phyloP scores from a whole-genome alignment of 2,888 invertebrate genomes.

The Raillietiella orientalis region DNA sequence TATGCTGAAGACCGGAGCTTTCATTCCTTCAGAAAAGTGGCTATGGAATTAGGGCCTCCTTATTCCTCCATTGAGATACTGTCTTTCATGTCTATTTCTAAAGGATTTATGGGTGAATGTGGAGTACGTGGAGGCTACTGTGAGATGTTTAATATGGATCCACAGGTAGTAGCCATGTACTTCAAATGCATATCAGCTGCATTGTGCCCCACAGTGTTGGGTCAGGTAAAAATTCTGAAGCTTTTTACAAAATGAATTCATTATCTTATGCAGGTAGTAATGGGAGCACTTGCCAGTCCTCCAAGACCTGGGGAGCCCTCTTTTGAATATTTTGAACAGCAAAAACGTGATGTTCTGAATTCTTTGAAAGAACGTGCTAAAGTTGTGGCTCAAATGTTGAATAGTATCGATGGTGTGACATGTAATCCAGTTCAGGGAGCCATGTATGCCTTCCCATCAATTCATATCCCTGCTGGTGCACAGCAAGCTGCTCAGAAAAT shows the following conservation, averaged over 20 bases:
- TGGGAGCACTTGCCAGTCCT: conserved; percentile 70
- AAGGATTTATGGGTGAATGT: conserved; percentile 76
- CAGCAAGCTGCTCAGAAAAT: conserved; percentile 41
- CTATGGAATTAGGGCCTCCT: conserved; percentile 64
- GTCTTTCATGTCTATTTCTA: conserved; percentile 85
- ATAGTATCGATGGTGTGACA: conserved; percentile 52
- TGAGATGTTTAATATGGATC: conserved; percentile 61
- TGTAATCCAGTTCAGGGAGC: conserved; percentile 69
- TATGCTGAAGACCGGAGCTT: conserved; percentile 63
- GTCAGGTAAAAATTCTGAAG: conserved; percentile 33
- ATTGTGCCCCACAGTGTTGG: conserved; percentile 69
- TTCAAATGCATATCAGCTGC: conserved; percentile 74
- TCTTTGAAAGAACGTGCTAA: conserved; percentile 44
- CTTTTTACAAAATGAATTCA: no score
- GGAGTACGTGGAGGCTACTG: conserved; percentile 83
- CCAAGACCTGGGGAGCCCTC: conserved; percentile 60
- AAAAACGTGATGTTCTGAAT: conserved; percentile 32
- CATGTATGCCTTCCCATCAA: conserved; percentile 82
- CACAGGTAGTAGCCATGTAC: conserved; percentile 44
- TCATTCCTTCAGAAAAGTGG: conserved; percentile 76
- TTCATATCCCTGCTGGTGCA: conserved; percentile 37
- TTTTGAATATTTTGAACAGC: conserved; percentile 34
- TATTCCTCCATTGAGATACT: conserved; percentile 54
- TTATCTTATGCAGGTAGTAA: conserved; percentile 23
- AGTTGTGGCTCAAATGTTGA: conserved; percentile 59